These are phyloP conservation scores for Ennomos erosarius DNA, from an alignment of 2,888 invertebrate species.

Conservation along the genomic window DNA sequence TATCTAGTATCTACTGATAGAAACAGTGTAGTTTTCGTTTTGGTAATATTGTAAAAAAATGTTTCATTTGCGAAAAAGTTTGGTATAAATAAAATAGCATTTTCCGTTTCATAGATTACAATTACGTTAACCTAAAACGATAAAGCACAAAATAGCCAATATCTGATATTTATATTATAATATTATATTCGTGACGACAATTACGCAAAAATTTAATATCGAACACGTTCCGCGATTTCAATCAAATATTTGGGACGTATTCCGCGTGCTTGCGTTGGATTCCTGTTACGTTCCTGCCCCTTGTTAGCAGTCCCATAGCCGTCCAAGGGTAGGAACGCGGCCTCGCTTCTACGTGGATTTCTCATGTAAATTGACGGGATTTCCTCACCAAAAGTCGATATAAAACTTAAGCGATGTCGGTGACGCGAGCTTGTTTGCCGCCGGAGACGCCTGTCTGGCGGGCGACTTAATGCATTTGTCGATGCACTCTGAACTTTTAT, in stretches of 20 bases:
- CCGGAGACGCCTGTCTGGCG: constrained; percentile 29
- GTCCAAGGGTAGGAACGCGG: constrained; percentile 53
- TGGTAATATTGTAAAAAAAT: background rate
- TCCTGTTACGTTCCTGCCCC: constrained; percentile 74
- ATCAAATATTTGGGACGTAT: constrained; percentile 73
- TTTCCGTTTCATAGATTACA: background rate
- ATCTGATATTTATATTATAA: constrained; percentile 21
- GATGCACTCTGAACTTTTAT: constrained; percentile 20
- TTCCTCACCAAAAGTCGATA: constrained; percentile 69
- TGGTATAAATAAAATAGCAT: background rate
- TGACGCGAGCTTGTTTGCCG: constrained; percentile 47
- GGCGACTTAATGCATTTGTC: constrained; percentile 18
- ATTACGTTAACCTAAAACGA: background rate
- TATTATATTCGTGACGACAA: constrained; percentile 24
- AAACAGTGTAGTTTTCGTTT: constrained; percentile 16
- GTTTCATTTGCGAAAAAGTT: background rate
- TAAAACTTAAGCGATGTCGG: constrained; percentile 66
- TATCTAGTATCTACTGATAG: constrained; percentile 44
- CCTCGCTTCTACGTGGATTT: constrained; percentile 63
- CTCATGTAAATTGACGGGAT: constrained; percentile 79
- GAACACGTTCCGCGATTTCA: constrained; percentile 64
- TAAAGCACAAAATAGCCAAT: constrained; percentile 10
- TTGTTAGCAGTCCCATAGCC: constrained; percentile 67
- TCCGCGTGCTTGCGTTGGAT: constrained; percentile 67
- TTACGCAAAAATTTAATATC: constrained; percentile 60